These are phyloP conservation scores for Sebastiscus tertius DNA, from an alignment of 2,797 vertebrate species.

Conservation along the genomic window DNA sequence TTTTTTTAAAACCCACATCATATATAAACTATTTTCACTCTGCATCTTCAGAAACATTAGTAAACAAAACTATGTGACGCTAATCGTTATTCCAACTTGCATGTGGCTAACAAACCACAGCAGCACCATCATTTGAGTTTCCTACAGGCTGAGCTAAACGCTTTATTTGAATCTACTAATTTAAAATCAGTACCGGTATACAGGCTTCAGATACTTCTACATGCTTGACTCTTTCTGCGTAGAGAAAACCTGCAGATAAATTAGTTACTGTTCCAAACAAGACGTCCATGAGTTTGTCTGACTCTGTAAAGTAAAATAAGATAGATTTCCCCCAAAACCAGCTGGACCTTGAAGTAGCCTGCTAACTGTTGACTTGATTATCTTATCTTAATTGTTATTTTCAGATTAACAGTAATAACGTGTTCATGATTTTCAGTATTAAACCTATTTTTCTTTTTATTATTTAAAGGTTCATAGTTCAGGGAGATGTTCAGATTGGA, in stretches of 20 bases:
- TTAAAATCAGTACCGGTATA: not conserved
- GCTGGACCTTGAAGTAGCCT: not conserved
- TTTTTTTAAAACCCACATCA: not conserved
- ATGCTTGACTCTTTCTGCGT: not conserved
- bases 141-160: too few relatives aligned
- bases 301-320: not conserved
- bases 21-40: not conserved
- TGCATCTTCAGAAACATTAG: not conserved
- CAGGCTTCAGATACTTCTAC: not conserved
- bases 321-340: not conserved
- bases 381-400: not conserved
- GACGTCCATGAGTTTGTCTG: not conserved
- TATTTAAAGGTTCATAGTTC: not conserved
- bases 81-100: not conserved
- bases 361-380: not conserved
- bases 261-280: not conserved
- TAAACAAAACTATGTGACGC: not conserved
- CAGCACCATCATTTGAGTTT: not conserved
- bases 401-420: not conserved
- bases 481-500: not conserved
- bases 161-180: not conserved
- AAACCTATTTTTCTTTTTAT: not conserved
- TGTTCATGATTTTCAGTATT: slow-evolving; percentile 11
- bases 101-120: not conserved
- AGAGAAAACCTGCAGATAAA: not conserved